Evolutionary conservation across 2,113 vertebrate species (phyloP).

Genomic region (Carlito syrichta): DNA sequence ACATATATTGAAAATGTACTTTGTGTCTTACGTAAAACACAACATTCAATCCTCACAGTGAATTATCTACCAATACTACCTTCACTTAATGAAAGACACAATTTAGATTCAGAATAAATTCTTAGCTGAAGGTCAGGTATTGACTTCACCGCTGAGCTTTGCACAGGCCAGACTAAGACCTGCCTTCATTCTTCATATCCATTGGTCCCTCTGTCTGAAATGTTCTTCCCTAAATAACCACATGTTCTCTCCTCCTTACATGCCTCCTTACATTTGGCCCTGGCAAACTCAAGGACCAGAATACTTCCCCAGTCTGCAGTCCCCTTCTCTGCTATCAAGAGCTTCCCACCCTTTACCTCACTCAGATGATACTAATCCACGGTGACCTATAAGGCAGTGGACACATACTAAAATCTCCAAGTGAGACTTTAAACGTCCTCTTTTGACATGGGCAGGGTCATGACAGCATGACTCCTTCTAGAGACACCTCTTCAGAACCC

Average conservation of each 20-base stretch:
- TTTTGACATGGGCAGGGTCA: neutral
- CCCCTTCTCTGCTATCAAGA: neutral
- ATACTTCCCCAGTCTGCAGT: neutral
- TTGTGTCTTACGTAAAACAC: neutral
- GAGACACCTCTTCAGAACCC: neutral
- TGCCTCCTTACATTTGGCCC: no score
- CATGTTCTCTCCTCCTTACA: neutral
- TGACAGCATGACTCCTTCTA: neutral
- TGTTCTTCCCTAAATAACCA: neutral
- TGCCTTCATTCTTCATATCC: neutral
- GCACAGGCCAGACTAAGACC: neutral
- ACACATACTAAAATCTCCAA: neutral
- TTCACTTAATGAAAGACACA: neutral
- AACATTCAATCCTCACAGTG: neutral
- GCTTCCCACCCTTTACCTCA: neutral
- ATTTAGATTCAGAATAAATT: neutral
- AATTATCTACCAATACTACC: neutral
- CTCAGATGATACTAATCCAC: fast-evolving
- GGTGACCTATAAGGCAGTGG: neutral
- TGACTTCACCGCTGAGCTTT: neutral
- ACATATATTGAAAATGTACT: neutral
- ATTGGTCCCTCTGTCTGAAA: neutral
- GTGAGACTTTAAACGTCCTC: neutral
- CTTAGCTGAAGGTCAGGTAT: neutral
- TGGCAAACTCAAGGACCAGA: neutral